Base-by-base conservation (phyloP, 2,113 vertebrate genomes). In the Pangasianodon gigas region DNA sequence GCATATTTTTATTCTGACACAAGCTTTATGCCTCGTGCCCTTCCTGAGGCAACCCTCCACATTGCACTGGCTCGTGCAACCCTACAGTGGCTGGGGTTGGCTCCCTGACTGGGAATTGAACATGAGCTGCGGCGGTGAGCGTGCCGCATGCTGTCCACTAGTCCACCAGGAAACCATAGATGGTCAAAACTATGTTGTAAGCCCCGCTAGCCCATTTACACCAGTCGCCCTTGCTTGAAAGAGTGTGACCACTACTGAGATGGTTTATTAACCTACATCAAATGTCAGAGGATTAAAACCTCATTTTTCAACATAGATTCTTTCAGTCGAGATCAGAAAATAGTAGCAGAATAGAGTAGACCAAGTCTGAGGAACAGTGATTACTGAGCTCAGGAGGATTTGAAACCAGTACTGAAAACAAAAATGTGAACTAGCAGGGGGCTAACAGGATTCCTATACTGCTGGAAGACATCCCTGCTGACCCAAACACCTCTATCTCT, bases 401-500 rank as follows among this genome's bases (percentile, higher is more conserved):
- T 75, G 41, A 87, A 83, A 56, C 52, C 32, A 58, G 32, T 41
- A 24, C 3, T 6, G n/a, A 10, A 83, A 83, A 83, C 24, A 80
- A 29, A 77, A 58, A 77, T 56, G 24, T 58, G 51, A 48, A 10
- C 44, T 65, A 32, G 58, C 44, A 67, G 16, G n/a, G 2, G 29
- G 58, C 26, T 65, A 88, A 41, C 74, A 88, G n/a, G 52, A 88
- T 81, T 88, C 74, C 82, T 48, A 37, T 44, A 48, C 14, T 71
- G 51, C 41, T 51, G 24, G 62, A 52, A 60, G 29, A 81, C 52
- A 16, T 54, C 37, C 46, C 69, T 21, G 46, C 79, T 83, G 44
- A 54, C 86, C 80, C 48, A 24, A 84, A 84, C 8, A 69, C 9
- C 58, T 77, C 32, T 46, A 19, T 87, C 79, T 86, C 14, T 87